Base-by-base conservation (phyloP, 1,140 invertebrate species). In the Zaprionus tsacasi region DNA sequence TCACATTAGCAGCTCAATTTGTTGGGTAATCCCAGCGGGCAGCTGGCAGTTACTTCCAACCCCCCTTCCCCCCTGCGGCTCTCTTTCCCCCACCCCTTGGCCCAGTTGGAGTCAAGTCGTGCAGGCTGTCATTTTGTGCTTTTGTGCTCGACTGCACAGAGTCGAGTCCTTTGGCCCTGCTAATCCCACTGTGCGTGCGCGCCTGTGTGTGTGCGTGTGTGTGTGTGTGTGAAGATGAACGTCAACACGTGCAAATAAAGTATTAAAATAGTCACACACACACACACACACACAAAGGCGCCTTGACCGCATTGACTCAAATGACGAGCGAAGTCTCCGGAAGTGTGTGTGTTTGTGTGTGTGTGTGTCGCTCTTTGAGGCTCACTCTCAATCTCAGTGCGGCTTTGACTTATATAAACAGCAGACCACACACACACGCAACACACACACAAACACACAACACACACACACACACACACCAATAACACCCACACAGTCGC, bases 241-340 rank as follows among this genome's bases (percentile, higher is more conserved):
- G 85, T 89, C 83, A 81, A 82, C 85, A 88, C 85, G 85, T 88
- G 85, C 85, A 88, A 89, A 89, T 89, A 88, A 89, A 81, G 77
- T 67, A 87, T 87, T 87, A 79, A 87, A 87, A 88, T 70, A 71
- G 68, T 57, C 66, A 57, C 61, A 54, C 73, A 80, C 63, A 76
- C 58, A 80, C 70, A 27, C 7, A 8, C n/a, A 38, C 35, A 8
- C 30, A 33, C 25, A 80, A 80, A 70, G 65, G 64, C 58, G 85
- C 78, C 85, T 89, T 88, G 85, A 89, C 85, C 85, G 78, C 80
- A 88, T 83, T 89, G 85, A 74, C 78, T 88, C 81, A 75, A 85
- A 81, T 89, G 81, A 81, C 81, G 78, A 78, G 69, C 59, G 59
- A 78, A 82, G 38, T 78, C 72, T 33, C 48, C 64, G 40, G n/a